phyloP scores from a whole-genome alignment of 2,113 vertebrate species.

The Chloropsis hardwickii region DNA sequence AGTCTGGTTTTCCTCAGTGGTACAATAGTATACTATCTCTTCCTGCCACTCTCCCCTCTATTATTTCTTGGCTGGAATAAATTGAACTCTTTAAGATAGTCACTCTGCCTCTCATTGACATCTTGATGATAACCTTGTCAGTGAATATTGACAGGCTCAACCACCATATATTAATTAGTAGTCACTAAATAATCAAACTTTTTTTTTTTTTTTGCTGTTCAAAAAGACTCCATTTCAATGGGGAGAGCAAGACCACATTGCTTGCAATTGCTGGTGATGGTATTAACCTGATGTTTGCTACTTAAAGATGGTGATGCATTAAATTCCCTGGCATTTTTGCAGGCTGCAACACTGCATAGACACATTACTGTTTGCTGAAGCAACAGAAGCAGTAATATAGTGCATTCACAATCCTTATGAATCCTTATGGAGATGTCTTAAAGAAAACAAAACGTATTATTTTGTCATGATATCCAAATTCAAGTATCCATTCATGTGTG shows the following conservation, averaged over 20 bases:
- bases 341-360: neutral
- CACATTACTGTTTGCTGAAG: neutral
- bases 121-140: slow-evolving; percentile 25
- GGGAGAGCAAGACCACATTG: neutral
- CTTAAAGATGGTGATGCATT: neutral
- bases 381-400: neutral
- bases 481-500: neutral
- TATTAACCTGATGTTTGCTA: neutral
- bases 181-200: too few relatives aligned
- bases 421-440: neutral
- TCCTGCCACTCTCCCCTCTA: neutral
- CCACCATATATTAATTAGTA: neutral
- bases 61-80: neutral
- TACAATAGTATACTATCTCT: neutral
- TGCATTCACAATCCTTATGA: neutral
- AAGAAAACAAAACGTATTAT: neutral
- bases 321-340: neutral
- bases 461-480: neutral
- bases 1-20: neutral
- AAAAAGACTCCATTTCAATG: neutral
- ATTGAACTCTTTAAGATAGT: neutral
- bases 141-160: neutral
- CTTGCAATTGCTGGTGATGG: neutral
- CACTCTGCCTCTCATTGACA: neutral
- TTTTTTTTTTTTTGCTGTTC: neutral